Evolutionary conservation across 2,888 invertebrate genomes (phyloP).

Genomic region (Hemithea aestivaria): DNA sequence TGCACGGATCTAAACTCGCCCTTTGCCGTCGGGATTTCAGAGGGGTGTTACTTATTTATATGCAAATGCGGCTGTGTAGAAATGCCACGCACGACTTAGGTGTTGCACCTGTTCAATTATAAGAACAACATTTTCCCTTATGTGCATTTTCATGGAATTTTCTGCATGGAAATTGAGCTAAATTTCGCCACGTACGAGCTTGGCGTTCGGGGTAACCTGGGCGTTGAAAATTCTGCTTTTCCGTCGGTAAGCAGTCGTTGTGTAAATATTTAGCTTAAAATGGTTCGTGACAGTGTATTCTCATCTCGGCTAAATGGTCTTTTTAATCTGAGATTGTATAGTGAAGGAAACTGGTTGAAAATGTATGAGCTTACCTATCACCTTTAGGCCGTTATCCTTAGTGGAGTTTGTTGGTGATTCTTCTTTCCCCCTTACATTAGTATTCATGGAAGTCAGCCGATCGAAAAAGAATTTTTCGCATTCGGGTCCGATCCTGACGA

Average conservation of each 20-base stretch:
- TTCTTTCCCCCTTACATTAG: constrained; percentile 64
- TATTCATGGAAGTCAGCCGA: constrained; percentile 76
- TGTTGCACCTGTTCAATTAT: constrained; percentile 72
- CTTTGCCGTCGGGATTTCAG: constrained; percentile 51
- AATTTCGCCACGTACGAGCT: constrained; percentile 53
- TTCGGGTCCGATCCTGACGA: constrained; percentile 63
- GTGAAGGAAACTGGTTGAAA: constrained; percentile 12
- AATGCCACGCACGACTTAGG: constrained; percentile 70
- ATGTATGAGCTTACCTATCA: constrained; percentile 32
- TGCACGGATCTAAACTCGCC: constrained; percentile 43
- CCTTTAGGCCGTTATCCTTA: constrained; percentile 47
- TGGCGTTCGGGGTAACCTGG: constrained; percentile 23
- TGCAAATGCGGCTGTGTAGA: constrained; percentile 64
- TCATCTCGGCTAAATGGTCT: constrained; percentile 18
- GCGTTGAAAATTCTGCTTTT: constrained; percentile 42
- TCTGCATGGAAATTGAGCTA: constrained; percentile 61
- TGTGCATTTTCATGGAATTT: constrained; percentile 71
- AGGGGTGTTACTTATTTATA: constrained; percentile 71
- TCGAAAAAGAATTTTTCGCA: constrained; percentile 71
- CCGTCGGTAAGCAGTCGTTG: constrained; percentile 34
- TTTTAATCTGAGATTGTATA: constrained; percentile 14
- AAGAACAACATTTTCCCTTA: constrained; percentile 67
- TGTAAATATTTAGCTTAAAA: constrained; percentile 50
- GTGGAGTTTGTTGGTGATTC: constrained; percentile 54
- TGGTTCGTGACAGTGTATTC: constrained; percentile 19